Evolutionary conservation across 2,888 invertebrate species (phyloP), one percentile per base, ranked within the genome.

Genomic region (Hirtodrosophila duncani): DNA sequence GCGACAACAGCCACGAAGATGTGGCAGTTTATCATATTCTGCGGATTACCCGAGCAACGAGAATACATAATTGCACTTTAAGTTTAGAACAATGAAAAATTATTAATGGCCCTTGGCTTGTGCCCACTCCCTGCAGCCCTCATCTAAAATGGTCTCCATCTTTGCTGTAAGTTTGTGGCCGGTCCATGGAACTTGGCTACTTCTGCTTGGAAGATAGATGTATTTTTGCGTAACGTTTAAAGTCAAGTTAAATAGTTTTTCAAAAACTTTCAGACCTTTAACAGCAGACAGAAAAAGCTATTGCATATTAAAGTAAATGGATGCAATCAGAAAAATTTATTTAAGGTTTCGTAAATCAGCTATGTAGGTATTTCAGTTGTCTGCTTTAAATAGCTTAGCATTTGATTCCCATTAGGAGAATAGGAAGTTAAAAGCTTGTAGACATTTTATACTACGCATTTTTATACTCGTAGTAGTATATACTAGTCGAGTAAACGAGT

Each of bases 61-160:
- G 67, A 66, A 66, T n/a, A n/a, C n/a, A n/a, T 63, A 66, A 67
- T 66, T 66, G 62, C 57, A 62, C 70, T 69, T 67, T 71, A 66
- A 71, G 71, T 71, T 71, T 62, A 63, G 52, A 63, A 65, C 63
- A 61, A 61, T 63, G 63, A 61, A 67, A 65, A 65, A 70, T 67
- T 63, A 63, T 63, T 57, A 66, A 63, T 67, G 64, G 61, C 50
- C 50, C 39, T 62, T 41, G 61, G 31, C 64, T 48, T 16, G 30
- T 33, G 43, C 48, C 29, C 44, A 48, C 33, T 46, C 27, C 36
- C 42, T 50, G 23, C 38, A 44, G 41, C 38, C 51, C 45, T 56
- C 9, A 49, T 45, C 55, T 38, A 24, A 29, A 26, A 36, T 29
- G 14, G 20, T 13, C 26, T 13, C 14, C 11, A 13, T 9, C n/a